Percentiles rank a stretch among this genome's conserved stretches.
Conservation (phyloP, 2,797 vertebrate species). For the Rhabdophis nuchalis region DNA sequence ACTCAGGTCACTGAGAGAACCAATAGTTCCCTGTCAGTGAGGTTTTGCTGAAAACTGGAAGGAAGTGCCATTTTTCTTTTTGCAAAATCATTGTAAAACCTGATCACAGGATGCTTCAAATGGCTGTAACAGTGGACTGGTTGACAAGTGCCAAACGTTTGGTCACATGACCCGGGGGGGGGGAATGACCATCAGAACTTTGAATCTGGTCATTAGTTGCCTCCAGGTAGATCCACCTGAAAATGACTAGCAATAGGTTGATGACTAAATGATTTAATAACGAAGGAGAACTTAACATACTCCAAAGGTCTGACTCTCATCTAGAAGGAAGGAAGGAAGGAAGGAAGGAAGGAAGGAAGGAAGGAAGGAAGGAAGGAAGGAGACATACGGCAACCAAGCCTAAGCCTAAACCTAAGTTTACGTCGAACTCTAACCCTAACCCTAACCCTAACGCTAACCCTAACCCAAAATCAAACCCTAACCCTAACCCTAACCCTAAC, state of each 20-base stretch:
- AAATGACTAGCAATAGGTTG: not conserved
- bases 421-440: too few relatives aligned
- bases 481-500: too few relatives aligned
- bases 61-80: not conserved
- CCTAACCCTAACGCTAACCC: too few relatives aligned
- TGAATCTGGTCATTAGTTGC: too few relatives aligned
- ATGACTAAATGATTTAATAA: not conserved
- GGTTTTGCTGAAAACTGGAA: not conserved
- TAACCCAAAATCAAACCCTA: too few relatives aligned
- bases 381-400: too few relatives aligned
- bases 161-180: not conserved
- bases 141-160: not conserved
- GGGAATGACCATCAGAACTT: too few relatives aligned
- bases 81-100: not conserved
- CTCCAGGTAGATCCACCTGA: not conserved
- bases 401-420: too few relatives aligned
- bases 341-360: not conserved
- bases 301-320: not conserved
- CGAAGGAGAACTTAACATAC: not conserved
- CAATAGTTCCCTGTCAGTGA: not conserved
- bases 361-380: not conserved
- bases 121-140: not conserved
- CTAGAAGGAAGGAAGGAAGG: not conserved
- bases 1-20: not conserved
- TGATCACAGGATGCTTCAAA: not conserved